These are phyloP conservation scores for Tigriopus californicus DNA, from an alignment of 2,888 invertebrate species.

Conservation along the genomic window DNA sequence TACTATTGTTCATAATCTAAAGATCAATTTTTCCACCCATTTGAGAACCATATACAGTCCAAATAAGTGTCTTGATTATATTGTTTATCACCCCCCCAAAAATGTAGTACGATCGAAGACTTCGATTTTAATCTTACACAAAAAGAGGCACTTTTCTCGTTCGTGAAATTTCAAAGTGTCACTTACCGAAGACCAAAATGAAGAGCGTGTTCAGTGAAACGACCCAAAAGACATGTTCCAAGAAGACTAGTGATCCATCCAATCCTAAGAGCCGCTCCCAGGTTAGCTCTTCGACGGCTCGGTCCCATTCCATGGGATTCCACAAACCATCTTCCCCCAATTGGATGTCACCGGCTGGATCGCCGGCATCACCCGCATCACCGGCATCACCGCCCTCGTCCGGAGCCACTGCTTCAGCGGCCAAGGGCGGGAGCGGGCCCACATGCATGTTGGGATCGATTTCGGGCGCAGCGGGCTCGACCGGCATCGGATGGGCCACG, in stretches of 20 bases:
- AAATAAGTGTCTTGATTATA: no score
- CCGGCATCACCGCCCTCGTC: constrained; percentile 15
- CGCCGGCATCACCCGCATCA: neutral
- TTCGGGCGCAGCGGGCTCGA: constrained; percentile 7
- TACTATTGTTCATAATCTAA: no score
- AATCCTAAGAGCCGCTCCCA: constrained; percentile 86
- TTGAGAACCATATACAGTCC: no score
- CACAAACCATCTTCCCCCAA: constrained; percentile 33
- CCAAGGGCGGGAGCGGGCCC: neutral
- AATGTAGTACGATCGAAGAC: no score
- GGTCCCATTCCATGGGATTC: constrained; percentile 98
- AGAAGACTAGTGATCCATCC: constrained; percentile 86
- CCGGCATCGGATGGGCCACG: constrained; percentile 1
- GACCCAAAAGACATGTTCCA: constrained; percentile 99
- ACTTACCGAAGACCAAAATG: constrained; percentile 65
- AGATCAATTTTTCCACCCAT: no score
- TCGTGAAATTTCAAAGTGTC: no score
- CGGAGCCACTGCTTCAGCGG: neutral
- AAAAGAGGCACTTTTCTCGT: no score
- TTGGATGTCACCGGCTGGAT: neutral
- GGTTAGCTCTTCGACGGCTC: constrained; percentile 89
- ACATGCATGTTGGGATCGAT: constrained; percentile 2
- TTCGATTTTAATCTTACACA: no score
- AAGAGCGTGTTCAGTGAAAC: constrained; percentile 90
- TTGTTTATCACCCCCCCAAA: no score